Evolutionary conservation across 2,888 invertebrate species (phyloP).

Genomic region (Hirtodrosophila histrioides): DNA sequence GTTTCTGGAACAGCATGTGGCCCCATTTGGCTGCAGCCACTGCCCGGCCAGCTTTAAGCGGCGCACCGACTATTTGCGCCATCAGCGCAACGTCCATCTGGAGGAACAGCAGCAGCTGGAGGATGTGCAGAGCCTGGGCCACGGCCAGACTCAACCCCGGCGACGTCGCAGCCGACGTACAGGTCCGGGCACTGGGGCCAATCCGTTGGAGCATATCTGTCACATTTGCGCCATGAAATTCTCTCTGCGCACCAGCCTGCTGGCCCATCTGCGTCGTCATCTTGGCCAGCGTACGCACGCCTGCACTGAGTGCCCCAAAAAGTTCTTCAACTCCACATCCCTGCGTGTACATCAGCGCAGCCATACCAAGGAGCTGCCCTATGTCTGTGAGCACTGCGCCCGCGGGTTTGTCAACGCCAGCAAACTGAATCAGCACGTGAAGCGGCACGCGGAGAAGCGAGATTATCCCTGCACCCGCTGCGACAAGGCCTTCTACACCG

Average conservation of each 20-base stretch:
- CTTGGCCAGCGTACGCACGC: conserved; percentile 66
- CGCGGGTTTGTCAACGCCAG: conserved; percentile 80
- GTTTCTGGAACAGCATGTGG: conserved; percentile 77
- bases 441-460: conserved; percentile 74
- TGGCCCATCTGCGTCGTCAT: conserved; percentile 75
- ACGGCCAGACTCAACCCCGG: conserved; percentile 5
- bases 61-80: conserved; percentile 66
- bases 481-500: conserved; percentile 80
- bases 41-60: conserved; percentile 70
- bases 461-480: conserved; percentile 77
- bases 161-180: conserved; percentile 11
- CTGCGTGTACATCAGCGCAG: conserved; percentile 75
- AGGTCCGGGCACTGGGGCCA: not conserved
- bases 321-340: conserved; percentile 75
- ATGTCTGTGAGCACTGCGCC: conserved; percentile 81
- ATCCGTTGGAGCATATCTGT: conserved; percentile 70
- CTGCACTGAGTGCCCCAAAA: conserved; percentile 74
- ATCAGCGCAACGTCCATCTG: conserved; percentile 65
- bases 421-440: conserved; percentile 81
- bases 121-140: not conserved
- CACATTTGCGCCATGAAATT: conserved; percentile 80
- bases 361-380: conserved; percentile 80
- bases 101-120: conserved; percentile 29
- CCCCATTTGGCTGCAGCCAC: conserved; percentile 70
- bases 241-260: conserved; percentile 73